Base-by-base conservation (phyloP, 2,888 invertebrate species). In the Venusia cambrica region DNA sequence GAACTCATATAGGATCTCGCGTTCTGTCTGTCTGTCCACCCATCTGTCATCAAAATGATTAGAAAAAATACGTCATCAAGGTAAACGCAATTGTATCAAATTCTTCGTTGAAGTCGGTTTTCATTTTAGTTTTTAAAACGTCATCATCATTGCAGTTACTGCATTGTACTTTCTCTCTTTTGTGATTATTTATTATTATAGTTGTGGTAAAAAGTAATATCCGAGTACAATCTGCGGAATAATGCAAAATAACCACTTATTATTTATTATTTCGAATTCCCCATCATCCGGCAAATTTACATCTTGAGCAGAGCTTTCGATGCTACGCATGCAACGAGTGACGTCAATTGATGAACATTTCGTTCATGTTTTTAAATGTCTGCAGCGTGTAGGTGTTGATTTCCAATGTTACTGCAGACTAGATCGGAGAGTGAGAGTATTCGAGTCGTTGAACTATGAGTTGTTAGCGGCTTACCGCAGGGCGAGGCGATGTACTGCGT, bases 401-500 rank as follows among this genome's bases (percentile, higher is more conserved):
- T n/a, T 31, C 13, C 10, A 46, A 30, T 22, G 31, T 20, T 27
- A 34, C 35, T 20, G 21, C 35, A 44, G 16, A 28, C 38, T 41
- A 39, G 29, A 38, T 24, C 44, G 33, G 35, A 65, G 57, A 66
- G 60, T 49, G 62, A 68, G 63, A 67, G 67, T 67, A 48, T 48
- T 53, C 43, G 53, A 65, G 71, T 69, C 68, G 62, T 67, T 50
- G 63, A 72, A 69, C 70, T 60, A 43, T 30, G 46, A 46, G 57
- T 54, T 56, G 58, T 68, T 66, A 63, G 73, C 57, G 73, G 74
- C 63, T 57, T 62, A 72, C 73, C 75, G 45, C 73, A 71, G 57
- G 64, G 66, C 46, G 39, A 54, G 64, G 66, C 46, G 39, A 54
- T 48, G 50, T 48, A 48, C 61, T 66, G 43, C 60, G 59, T 44